phyloP scores from a whole-genome alignment of 92 coral and sea anemone species.

The Parazoanthus atlanticus region DNA sequence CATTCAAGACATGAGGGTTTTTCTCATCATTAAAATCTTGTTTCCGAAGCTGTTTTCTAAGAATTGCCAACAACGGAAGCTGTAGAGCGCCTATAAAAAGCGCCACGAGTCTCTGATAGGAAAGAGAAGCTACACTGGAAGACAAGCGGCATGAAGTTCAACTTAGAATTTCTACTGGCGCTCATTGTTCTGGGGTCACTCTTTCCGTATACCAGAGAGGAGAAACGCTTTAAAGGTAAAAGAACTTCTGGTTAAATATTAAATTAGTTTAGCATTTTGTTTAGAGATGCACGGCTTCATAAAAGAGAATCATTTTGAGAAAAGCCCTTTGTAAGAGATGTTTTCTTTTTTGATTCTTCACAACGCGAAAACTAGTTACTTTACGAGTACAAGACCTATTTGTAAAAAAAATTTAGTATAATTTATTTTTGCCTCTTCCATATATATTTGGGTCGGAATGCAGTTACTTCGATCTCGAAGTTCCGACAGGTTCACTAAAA shows the following conservation, averaged over 20 bases:
- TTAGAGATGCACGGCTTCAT: too few relatives aligned
- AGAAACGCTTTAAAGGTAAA: neutral
- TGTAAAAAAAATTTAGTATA: too few relatives aligned
- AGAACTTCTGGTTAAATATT: neutral
- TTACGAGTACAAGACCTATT: too few relatives aligned
- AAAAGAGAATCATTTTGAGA: too few relatives aligned
- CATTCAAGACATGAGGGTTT: neutral
- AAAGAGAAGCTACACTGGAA: neutral
- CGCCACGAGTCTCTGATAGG: neutral
- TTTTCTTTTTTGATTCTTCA: too few relatives aligned
- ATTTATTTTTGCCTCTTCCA: too few relatives aligned
- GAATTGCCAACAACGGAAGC: neutral
- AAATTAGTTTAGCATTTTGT: too few relatives aligned
- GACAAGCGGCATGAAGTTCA: neutral
- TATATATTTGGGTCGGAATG: too few relatives aligned
- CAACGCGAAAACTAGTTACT: too few relatives aligned
- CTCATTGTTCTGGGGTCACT: neutral
- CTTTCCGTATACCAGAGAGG: neutral
- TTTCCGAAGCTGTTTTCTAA: constrained; percentile 6
- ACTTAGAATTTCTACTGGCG: neutral
- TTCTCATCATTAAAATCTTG: constrained; percentile 7
- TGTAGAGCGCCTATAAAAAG: neutral
- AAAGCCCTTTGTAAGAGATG: too few relatives aligned
- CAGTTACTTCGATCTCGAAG: too few relatives aligned
- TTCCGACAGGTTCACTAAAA: too few relatives aligned